These are phyloP conservation scores for Herminia tarsipennalis DNA, from an alignment of 2,888 invertebrate species.

Conservation along the genomic window DNA sequence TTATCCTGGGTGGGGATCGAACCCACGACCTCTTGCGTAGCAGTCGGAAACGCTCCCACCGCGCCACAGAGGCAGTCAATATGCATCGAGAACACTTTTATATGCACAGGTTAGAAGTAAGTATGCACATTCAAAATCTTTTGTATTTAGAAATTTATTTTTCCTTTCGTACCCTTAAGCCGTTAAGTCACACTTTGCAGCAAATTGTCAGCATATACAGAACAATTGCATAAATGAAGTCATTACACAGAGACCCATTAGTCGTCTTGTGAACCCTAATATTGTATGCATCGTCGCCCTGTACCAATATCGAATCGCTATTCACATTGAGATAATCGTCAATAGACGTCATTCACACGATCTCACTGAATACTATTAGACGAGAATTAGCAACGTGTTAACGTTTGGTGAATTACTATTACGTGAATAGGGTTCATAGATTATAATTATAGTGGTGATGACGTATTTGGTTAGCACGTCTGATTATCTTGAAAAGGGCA, in stretches of 20 bases:
- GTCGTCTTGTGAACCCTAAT: slow-evolving; percentile 26
- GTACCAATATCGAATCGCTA: slow-evolving; percentile 48
- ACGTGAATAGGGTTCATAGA: slow-evolving; percentile 23
- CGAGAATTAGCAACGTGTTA: slow-evolving; percentile 33
- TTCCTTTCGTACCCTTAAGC: no score
- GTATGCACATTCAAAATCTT: no score
- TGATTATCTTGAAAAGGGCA: background rate
- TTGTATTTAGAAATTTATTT: no score
- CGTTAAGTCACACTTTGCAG: background rate
- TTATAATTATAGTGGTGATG: slow-evolving; percentile 16
- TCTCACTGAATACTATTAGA: slow-evolving; percentile 45
- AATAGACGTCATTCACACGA: slow-evolving; percentile 48
- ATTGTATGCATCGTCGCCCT: slow-evolving; percentile 35
- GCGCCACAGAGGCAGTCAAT: no score
- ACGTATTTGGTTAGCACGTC: background rate
- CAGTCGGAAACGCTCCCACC: no score
- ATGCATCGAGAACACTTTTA: no score
- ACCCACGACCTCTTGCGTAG: no score
- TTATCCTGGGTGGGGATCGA: no score
- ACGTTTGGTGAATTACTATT: slow-evolving; percentile 14
- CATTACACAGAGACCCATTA: slow-evolving; percentile 37
- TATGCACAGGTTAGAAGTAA: no score
- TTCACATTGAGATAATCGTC: slow-evolving; percentile 49
- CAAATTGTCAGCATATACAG: slow-evolving; percentile 14
- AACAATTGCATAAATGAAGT: slow-evolving; percentile 17